phyloP scores from a whole-genome alignment of 2,888 invertebrate species.

The Argyresthia albistria region DNA sequence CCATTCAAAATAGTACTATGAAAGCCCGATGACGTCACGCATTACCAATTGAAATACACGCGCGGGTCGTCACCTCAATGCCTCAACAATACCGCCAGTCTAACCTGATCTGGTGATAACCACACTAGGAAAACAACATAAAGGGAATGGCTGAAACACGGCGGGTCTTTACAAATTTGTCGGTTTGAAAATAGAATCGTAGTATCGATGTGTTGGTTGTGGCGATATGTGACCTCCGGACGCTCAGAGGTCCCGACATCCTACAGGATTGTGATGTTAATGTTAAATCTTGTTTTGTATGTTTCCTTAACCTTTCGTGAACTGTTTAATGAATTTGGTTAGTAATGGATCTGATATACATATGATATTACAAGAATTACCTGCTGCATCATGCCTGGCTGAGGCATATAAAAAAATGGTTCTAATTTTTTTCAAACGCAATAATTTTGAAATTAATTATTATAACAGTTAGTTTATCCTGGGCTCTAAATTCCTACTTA shows the following conservation, averaged over 20 bases:
- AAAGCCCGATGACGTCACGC: slow-evolving; percentile 10
- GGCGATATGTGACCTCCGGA: slow-evolving; percentile 2
- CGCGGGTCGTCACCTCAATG: slow-evolving; percentile 46
- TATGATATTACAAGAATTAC: no score
- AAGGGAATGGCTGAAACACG: neutral
- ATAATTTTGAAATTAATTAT: no score
- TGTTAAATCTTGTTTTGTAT: no score
- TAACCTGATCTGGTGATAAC: slow-evolving; percentile 24
- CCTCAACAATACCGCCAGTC: slow-evolving; percentile 27
- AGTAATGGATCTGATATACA: no score
- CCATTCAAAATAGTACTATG: slow-evolving; percentile 5
- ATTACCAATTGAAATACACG: slow-evolving; percentile 66
- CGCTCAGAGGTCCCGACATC: slow-evolving; percentile 1
- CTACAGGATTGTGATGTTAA: neutral
- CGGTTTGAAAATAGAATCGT: neutral
- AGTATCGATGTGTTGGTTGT: neutral
- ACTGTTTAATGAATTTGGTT: no score
- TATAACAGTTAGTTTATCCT: no score
- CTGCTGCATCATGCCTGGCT: no score
- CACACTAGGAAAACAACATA: slow-evolving; percentile 12
- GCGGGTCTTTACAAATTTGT: no score
- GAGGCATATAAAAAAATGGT: no score
- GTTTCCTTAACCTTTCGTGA: no score
- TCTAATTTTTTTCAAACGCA: no score
- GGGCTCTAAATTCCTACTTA: no score